These are phyloP conservation scores for Chrysolina oricalcia DNA, from an alignment of 2,888 invertebrate genomes.

Conservation along the genomic window DNA sequence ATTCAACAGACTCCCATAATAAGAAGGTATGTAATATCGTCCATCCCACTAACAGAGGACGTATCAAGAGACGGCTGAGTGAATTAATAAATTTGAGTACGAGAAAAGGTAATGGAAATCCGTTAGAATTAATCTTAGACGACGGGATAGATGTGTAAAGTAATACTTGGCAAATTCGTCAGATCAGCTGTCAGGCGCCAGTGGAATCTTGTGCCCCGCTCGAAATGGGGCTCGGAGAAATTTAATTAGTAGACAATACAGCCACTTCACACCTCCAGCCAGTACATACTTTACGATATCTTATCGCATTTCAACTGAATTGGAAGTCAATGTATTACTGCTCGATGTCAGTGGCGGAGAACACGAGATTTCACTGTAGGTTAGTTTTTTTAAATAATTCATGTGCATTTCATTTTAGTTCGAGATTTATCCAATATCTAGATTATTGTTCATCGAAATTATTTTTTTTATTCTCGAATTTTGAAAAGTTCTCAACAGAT, in stretches of 20 bases:
- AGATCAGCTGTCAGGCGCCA: slow-evolving; percentile 68
- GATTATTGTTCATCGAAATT: too few species aligned
- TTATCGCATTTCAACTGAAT: slow-evolving; percentile 65
- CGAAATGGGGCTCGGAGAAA: slow-evolving; percentile 68
- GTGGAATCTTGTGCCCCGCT: slow-evolving; percentile 51
- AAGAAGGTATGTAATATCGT: not conserved
- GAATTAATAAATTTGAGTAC: slow-evolving; percentile 50
- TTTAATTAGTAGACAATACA: slow-evolving; percentile 70
- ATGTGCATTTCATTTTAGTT: too few species aligned
- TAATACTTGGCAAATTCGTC: slow-evolving; percentile 59
- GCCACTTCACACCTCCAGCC: slow-evolving; percentile 65
- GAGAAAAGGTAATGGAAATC: slow-evolving; percentile 57
- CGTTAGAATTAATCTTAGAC: slow-evolving; percentile 58
- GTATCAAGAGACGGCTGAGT: slow-evolving; percentile 3
- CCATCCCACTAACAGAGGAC: not conserved
- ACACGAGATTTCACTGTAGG: not conserved
- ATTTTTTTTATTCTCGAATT: too few species aligned
- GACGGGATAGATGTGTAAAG: slow-evolving; percentile 57
- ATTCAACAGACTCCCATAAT: too few species aligned
- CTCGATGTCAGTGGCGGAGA: slow-evolving; percentile 41
- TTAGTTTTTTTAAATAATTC: too few species aligned
- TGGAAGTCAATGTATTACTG: slow-evolving; percentile 55
- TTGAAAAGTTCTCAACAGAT: too few species aligned
- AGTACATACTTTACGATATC: slow-evolving; percentile 69
- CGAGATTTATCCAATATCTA: too few species aligned